These are phyloP conservation scores for Paralichthys olivaceus DNA, from an alignment of 2,113 vertebrate genomes.

Conservation along the genomic window DNA sequence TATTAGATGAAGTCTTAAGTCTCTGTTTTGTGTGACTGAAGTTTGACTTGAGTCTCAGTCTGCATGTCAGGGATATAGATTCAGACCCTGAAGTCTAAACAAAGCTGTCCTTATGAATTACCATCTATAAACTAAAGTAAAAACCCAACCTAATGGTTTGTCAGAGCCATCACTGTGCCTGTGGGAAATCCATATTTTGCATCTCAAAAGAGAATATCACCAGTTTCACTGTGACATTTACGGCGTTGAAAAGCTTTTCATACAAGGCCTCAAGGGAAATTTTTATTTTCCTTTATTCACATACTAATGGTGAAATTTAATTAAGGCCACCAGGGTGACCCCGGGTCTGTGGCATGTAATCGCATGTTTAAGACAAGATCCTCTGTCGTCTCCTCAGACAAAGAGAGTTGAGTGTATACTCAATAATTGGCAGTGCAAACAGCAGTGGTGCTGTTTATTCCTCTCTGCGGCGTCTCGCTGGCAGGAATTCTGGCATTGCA, in stretches of 20 bases:
- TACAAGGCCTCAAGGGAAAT: neutral
- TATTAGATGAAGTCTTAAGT: neutral
- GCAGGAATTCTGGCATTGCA: slow-evolving; percentile 40
- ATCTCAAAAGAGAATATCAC: neutral
- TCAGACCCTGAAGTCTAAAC: neutral
- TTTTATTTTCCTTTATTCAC: slow-evolving; percentile 8
- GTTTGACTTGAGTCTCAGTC: neutral
- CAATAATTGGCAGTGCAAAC: slow-evolving; percentile 38
- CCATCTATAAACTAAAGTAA: neutral
- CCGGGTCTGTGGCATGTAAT: neutral
- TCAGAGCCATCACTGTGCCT: neutral
- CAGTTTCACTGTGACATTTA: neutral
- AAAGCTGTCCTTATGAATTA: neutral
- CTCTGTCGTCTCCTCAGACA: slow-evolving; percentile 14
- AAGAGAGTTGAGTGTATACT: slow-evolving; percentile 23
- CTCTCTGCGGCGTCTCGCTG: slow-evolving; percentile 29
- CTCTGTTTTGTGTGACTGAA: neutral
- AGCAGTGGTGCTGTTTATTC: slow-evolving; percentile 32
- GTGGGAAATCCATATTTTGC: slow-evolving; percentile 8
- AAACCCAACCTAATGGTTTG: neutral
- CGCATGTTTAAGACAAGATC: slow-evolving; percentile 15
- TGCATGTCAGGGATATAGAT: neutral
- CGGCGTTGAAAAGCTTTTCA: neutral
- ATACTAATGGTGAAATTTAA: slow-evolving; percentile 33
- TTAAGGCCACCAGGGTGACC: slow-evolving; percentile 21